Percentiles rank a stretch among this genome's conserved stretches.
These are phyloP conservation scores for Coelopa frigida DNA, from an alignment of 1,140 invertebrate genomes.

Conservation along the genomic window DNA sequence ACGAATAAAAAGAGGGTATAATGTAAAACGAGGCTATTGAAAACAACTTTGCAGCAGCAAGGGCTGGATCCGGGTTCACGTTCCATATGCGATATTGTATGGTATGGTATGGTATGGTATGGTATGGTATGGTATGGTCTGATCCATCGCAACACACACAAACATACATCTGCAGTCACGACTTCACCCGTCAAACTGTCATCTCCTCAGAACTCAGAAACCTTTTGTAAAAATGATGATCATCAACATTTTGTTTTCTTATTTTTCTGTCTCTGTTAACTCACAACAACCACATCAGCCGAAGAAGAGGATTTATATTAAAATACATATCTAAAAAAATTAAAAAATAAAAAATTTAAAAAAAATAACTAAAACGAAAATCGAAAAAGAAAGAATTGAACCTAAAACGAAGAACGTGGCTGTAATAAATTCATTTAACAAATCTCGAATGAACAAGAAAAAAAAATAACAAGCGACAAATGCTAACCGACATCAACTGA, in stretches of 20 bases:
- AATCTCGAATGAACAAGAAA: constrained; percentile 4
- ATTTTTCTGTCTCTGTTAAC: background rate
- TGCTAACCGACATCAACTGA: constrained; percentile 5
- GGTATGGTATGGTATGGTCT: no score
- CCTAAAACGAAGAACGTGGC: background rate
- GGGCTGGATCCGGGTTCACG: no score
- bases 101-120: no score
- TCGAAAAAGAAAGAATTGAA: background rate
- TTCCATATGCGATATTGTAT: no score
- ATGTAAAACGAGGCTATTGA: no score
- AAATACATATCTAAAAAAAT: constrained; percentile 9
- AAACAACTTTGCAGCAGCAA: no score
- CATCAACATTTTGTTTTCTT: background rate
- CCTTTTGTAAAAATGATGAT: no score
- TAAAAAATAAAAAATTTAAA: constrained; percentile 4
- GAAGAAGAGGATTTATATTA: constrained; percentile 7
- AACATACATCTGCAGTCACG: no score
- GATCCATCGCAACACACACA: no score
- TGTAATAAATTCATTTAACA: constrained; percentile 4
- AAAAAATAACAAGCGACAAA: background rate
- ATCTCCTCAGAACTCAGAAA: no score
- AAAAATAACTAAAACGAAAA: constrained; percentile 8
- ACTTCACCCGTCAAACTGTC: no score
- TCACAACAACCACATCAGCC: background rate
- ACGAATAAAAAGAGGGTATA: no score